phyloP scores from a whole-genome alignment of 2,113 vertebrate species.

The Aleadryas rufinucha region DNA sequence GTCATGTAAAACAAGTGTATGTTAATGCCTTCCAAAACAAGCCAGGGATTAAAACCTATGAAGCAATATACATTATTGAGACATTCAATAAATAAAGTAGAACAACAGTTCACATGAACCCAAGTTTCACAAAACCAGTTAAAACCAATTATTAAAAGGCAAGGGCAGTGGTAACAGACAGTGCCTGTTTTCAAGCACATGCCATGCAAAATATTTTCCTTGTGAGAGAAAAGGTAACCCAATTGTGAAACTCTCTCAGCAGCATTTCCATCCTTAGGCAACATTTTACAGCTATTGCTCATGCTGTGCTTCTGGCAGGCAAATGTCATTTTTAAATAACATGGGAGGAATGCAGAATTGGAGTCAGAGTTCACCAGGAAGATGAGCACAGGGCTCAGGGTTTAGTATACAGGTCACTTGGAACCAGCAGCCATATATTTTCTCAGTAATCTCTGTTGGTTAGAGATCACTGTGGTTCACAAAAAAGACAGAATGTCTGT shows the following conservation, averaged over 20 bases:
- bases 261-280: slow-evolving; percentile 33
- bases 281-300: slow-evolving; percentile 26
- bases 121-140: neutral
- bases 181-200: neutral
- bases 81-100: neutral
- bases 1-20: neutral
- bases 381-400: neutral
- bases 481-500: neutral
- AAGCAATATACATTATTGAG: neutral
- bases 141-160: neutral
- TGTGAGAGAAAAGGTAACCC: slow-evolving; percentile 9
- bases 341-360: neutral
- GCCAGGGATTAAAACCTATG: neutral
- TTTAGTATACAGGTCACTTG: neutral
- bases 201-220: slow-evolving; percentile 8
- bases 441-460: neutral
- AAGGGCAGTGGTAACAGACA: neutral
- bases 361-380: slow-evolving; percentile 41
- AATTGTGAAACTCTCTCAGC: slow-evolving; percentile 3
- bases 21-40: neutral
- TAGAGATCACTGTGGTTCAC: neutral
- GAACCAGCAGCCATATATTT: neutral
- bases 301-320: neutral
- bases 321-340: slow-evolving; percentile 29
- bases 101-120: neutral